Evolutionary conservation across 2,888 invertebrate genomes (phyloP), one percentile per base, ranked within the genome.

Genomic region (Athalia cordata): DNA sequence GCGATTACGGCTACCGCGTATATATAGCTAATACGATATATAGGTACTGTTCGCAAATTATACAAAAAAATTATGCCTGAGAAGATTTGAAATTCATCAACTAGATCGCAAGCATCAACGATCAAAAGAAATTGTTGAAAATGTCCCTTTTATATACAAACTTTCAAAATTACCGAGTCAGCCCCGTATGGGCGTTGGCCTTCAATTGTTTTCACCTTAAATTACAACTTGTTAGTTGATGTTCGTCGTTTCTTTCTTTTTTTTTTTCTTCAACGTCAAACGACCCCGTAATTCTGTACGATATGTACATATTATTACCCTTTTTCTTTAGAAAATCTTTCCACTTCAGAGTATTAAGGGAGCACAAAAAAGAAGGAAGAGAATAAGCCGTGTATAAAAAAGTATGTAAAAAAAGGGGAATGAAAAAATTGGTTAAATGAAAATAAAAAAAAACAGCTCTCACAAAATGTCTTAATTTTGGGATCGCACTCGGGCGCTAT

Each of bases 311-410:
- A 47, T 72, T 59, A 59, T 59, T 57, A 59, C 47, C 47, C 4
- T 59, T 72, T 72, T 72, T 72, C 57, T 6, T 59, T n/a, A 72
- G 57, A 47, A 72, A 57, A 72, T 72, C 57, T 59, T 52, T 57
- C 47, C 59, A 13, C 72, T 59, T 47, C n/a, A 59, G 8, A 45
- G 45, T 72, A 52, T 11, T 72, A 4, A 45, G n/a, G 9, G 72
- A 47, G 11, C 45, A n/a, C 55, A 29, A 15, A 3, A 52, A 15
- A 47, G 43, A 43, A n/a, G 47, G 45, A 45, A 45, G n/a, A 59
- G 47, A 2, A n/a, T n/a, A n/a, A 29, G 29, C 29, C 29, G 29
- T 29, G 29, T 29, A 29, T 5, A 6, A 5, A n/a, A 7, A n/a
- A 55, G 11, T 11, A 55, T 4, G 55, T 4, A 5, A n/a, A 43